phyloP scores from a whole-genome alignment of 2,888 invertebrate genomes.

The Ptychoptera contaminata region DNA sequence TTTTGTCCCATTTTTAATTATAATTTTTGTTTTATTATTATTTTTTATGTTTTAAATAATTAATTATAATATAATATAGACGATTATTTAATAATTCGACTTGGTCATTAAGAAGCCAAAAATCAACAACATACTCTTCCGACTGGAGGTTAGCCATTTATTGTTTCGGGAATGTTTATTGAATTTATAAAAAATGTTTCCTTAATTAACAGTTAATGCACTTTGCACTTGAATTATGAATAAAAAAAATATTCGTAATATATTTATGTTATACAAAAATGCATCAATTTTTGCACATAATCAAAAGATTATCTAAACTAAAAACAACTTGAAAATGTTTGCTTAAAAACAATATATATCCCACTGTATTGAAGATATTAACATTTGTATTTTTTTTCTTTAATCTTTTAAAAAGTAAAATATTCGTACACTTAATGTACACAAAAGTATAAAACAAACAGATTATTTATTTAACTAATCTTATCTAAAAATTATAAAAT shows the following conservation, averaged over 20 bases:
- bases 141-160: conserved; percentile 17
- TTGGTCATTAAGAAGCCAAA: conserved; percentile 18
- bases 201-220: background rate
- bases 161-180: conserved; percentile 2
- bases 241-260: too few relatives aligned
- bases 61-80: conserved; percentile 9
- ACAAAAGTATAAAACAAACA: too few relatives aligned
- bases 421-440: too few relatives aligned
- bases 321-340: too few relatives aligned
- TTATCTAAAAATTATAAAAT: too few relatives aligned
- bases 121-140: conserved; percentile 15
- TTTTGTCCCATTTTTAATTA: background rate
- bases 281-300: too few relatives aligned
- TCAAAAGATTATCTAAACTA: too few relatives aligned
- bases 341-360: too few relatives aligned
- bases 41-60: background rate
- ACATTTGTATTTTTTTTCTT: background rate
- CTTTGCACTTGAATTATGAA: background rate
- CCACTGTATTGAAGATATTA: too few relatives aligned
- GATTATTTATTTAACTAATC: too few relatives aligned
- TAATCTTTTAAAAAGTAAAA: background rate
- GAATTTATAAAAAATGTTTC: background rate
- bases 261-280: background rate
- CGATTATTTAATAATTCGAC: conserved; percentile 16
- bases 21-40: background rate